Evolutionary conservation across 1,140 invertebrate species (phyloP), one percentile per base, ranked within the genome.

Genomic region (Psilanteris sp.): DNA sequence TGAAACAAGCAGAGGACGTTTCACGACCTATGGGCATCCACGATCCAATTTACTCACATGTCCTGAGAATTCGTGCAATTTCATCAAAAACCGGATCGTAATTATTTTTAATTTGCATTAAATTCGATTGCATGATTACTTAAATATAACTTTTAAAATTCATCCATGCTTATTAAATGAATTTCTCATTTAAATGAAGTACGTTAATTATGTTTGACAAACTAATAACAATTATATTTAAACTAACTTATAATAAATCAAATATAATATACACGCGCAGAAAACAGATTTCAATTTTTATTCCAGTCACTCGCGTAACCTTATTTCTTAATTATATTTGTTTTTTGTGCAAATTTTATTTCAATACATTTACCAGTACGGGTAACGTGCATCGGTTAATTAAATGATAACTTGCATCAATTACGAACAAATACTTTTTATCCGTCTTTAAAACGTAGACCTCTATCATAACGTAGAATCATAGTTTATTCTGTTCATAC

Each of bases 41-140:
- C 61, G 46, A 54, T 54, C 46, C 61, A 66, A 66, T 66, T 66
- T 44, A 54, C 36, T 52, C 36, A 44, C 27, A 24, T 32, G 37
- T 66, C 34, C 26, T 18, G 29, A 44, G 37, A 54, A 66, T 66
- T 39, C 46, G 26, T 41, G 46, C 59, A 64, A 34, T 64, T 64
- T 54, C 46, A 9, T 66, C 8, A 64, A 66, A 54, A 66, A 66
- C 46, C 48, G 26, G 61, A 43, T 44, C 29, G 29, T 15, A 44
- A 66, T 54, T 54, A 66, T 54, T 66, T 54, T 66, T 54, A 66
- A 62, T 62, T 62, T 20, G 24, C 43, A 16, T 61, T 48, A 61
- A 61, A 37, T 32, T 20, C 29, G 31, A 61, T 46, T 8, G 39
- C 20, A 32, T 57, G 36, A 61, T 48, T 18, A 20, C 22, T 34